Percentiles rank a stretch among this genome's conserved stretches.
phyloP scores from a whole-genome alignment of 2,113 vertebrate species.

The Marcusenius ussheri region DNA sequence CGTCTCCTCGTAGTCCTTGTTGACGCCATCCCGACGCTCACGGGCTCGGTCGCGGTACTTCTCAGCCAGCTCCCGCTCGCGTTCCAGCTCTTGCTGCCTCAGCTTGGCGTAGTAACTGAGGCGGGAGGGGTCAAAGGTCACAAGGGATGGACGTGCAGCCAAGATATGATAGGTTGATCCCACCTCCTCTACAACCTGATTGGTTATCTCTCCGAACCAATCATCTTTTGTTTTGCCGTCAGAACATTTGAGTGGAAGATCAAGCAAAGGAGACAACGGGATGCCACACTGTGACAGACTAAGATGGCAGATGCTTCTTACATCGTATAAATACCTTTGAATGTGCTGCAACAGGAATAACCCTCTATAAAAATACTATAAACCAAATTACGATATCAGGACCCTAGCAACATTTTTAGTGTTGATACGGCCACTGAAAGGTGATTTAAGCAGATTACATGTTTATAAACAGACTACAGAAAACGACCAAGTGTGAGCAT shows the following conservation, averaged over 20 bases:
- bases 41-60: conserved; percentile 92
- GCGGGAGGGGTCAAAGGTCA: conserved; percentile 3
- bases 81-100: conserved; percentile 91
- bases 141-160: neutral
- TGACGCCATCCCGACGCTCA: conserved; percentile 87
- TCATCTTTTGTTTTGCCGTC: no score
- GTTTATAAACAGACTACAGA: neutral
- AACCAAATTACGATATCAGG: neutral
- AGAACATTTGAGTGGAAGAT: no score
- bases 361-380: neutral
- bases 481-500: neutral
- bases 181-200: no score
- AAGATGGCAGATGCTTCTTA: neutral
- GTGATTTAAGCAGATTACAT: neutral
- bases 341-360: neutral
- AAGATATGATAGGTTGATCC: no score
- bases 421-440: neutral
- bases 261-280: conserved; percentile 26
- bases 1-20: conserved; percentile 95
- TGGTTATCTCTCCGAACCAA: no score
- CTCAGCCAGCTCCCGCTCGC: conserved; percentile 87
- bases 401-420: neutral
- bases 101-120: conserved; percentile 92
- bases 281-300: neutral
- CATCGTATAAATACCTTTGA: neutral